Evolutionary conservation across 1,140 invertebrate genomes (phyloP).

Genomic region (Drosophila kohkoa): DNA sequence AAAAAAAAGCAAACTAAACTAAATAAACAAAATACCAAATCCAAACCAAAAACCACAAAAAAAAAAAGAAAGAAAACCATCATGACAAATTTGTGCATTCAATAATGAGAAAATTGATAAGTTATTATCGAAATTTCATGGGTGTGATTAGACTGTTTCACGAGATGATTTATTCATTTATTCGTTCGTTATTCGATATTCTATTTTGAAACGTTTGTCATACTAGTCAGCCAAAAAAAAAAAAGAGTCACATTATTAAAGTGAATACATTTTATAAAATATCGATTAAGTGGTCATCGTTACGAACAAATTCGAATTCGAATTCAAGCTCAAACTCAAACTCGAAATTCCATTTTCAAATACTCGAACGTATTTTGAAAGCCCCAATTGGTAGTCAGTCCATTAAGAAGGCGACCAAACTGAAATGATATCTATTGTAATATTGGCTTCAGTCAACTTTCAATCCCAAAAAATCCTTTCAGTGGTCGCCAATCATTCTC

Average conservation of each 20-base stretch:
- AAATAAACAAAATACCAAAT: background rate
- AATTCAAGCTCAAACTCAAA: constrained; percentile 15
- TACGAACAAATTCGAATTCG: constrained; percentile 53
- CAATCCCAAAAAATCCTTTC: constrained; percentile 38
- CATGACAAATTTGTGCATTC: constrained; percentile 61
- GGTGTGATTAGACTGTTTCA: constrained; percentile 55
- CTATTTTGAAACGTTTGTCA: constrained; percentile 33
- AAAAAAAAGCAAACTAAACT: background rate
- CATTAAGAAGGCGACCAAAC: constrained; percentile 21
- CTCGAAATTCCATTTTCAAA: constrained; percentile 20
- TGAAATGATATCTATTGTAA: constrained; percentile 33
- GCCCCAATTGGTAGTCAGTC: constrained; percentile 45
- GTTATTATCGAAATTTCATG: constrained; percentile 85
- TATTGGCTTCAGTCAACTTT: constrained; percentile 9
- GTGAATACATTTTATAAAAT: constrained; percentile 76
- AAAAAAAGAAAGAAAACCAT: constrained; percentile 46
- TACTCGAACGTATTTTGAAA: constrained; percentile 18
- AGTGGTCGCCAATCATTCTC: constrained; percentile 47
- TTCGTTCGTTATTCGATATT: constrained; percentile 18
- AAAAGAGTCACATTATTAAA: constrained; percentile 18
- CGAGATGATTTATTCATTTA: constrained; percentile 52
- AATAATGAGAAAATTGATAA: constrained; percentile 64
- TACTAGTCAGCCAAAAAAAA: constrained; percentile 19
- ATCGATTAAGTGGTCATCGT: constrained; percentile 85
- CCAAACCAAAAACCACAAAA: constrained; percentile 6